Evolutionary conservation across 2,888 invertebrate species (phyloP).

Genomic region (Apamea sordens): DNA sequence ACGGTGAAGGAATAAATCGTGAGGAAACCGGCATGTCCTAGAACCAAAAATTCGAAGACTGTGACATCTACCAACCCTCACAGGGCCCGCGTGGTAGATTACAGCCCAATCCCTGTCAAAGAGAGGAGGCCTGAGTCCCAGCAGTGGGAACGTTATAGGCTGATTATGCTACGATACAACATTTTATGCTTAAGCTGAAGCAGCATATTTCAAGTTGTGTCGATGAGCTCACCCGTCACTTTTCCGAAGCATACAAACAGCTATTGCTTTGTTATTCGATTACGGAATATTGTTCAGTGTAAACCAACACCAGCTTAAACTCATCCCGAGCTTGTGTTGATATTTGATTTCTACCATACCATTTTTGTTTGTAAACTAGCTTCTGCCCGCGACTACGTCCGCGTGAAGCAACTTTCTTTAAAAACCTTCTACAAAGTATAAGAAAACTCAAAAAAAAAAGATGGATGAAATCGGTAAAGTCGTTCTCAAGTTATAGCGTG

Average conservation of each 20-base stretch:
- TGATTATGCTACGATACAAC: too few relatives aligned
- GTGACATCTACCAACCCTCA: not conserved
- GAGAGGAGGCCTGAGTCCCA: not conserved
- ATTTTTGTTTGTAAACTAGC: slow-evolving; percentile 14
- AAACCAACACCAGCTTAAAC: not conserved
- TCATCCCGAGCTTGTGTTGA: not conserved
- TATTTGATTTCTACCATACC: not conserved
- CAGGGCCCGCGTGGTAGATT: too few relatives aligned
- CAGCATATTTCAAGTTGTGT: slow-evolving; percentile 3
- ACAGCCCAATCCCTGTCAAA: not conserved
- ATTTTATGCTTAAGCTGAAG: not conserved
- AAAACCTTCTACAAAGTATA: too few relatives aligned
- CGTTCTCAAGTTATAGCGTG: too few relatives aligned
- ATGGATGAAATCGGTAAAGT: too few relatives aligned
- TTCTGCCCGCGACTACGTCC: too few relatives aligned
- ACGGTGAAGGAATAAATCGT: not conserved
- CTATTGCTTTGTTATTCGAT: slow-evolving; percentile 3
- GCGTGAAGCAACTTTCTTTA: too few relatives aligned
- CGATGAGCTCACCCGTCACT: slow-evolving; percentile 8
- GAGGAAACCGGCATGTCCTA: not conserved
- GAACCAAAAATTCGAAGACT: not conserved
- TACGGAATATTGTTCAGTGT: not conserved
- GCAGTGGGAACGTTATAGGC: not conserved
- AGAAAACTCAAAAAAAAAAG: too few relatives aligned
- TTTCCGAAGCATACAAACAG: not conserved